Evolutionary conservation across 1,140 invertebrate species (phyloP), one percentile per base, ranked within the genome.

Genomic region (Ceratina australensis): DNA sequence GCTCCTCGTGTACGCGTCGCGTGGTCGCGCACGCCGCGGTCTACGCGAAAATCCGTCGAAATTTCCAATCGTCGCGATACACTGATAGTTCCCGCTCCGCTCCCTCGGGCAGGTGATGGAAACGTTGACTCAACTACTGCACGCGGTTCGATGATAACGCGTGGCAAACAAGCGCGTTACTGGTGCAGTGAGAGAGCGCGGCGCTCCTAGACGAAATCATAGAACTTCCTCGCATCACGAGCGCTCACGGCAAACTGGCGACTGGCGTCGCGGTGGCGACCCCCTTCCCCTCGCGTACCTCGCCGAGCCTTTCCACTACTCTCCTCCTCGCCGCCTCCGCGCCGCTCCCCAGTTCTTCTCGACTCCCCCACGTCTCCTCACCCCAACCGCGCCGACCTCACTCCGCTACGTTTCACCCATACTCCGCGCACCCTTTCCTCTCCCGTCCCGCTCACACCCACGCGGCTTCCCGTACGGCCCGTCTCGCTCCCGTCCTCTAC

Each of bases 231-330:
- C 88, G 67, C 88, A 87, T 88, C 28, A 88, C 86, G 90, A 90
- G 90, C 91, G 91, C 89, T 91, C 90, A 92, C 89, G 90, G 88
- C 91, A 87, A 90, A 90, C 90, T 91, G 90, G 81, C 89, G 88
- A 88, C 87, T 90, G 90, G 88, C 89, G 89, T 89, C 92, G 87
- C 84, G 81, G 80, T 90, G 91, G 90, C 90, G 88, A 87, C 88
- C 84, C 71, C 76, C 85, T 66, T 80, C 67, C 79, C 84, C 87
- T 80, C 86, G 86, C 10, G n/a, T 80, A 60, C 82, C 67, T 80
- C 87, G 80, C 84, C 87, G 86, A 42, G 33, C 33, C 33, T 89
- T 83, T 88, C 88, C 87, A 88, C 74, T 47, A 50, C 72, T 64
- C 75, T 89, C 89, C 75, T 89, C 89, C 89, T 77, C 89, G 85